These are phyloP conservation scores for Montipora cactus DNA, from an alignment of 64 coral and sea anemone species.

Conservation along the genomic window DNA sequence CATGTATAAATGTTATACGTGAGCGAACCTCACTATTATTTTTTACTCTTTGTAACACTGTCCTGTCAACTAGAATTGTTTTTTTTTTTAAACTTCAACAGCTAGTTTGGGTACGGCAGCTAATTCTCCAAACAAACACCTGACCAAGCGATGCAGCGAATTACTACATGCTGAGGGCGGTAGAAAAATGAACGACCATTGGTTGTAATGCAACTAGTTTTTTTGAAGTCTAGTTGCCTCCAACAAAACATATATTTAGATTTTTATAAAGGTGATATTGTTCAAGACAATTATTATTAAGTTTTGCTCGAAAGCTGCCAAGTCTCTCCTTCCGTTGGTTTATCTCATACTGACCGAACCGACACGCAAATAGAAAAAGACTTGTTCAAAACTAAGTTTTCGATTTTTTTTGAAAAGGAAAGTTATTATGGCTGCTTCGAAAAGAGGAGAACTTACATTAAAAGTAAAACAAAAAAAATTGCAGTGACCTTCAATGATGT, in stretches of 20 bases:
- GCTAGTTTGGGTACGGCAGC: no score
- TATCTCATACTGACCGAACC: conserved; percentile 6
- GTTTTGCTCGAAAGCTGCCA: conserved; percentile 6
- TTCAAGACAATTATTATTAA: not conserved
- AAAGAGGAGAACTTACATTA: not conserved
- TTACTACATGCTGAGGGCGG: no score
- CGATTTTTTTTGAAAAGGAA: not conserved
- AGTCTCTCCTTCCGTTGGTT: conserved; percentile 18
- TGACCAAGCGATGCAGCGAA: no score
- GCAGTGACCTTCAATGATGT: not conserved
- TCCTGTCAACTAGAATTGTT: no score
- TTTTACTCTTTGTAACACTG: no score
- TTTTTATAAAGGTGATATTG: conserved; percentile 35
- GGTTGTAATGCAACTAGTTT: not conserved
- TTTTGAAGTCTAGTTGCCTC: not conserved
- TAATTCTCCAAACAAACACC: no score
- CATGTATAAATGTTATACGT: no score
- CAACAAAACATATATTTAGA: conserved; percentile 22
- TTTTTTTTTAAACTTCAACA: no score
- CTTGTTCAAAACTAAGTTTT: no score
- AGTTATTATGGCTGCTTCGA: not conserved
- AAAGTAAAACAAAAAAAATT: not conserved
- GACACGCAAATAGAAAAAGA: conserved; percentile 31
- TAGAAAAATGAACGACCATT: not conserved
- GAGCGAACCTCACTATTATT: no score